A percentile compares a stretch with the other conserved stretches of the same genome.
Conservation (phyloP, 2,797 vertebrate species). For the Epinephelus malabaricus region DNA sequence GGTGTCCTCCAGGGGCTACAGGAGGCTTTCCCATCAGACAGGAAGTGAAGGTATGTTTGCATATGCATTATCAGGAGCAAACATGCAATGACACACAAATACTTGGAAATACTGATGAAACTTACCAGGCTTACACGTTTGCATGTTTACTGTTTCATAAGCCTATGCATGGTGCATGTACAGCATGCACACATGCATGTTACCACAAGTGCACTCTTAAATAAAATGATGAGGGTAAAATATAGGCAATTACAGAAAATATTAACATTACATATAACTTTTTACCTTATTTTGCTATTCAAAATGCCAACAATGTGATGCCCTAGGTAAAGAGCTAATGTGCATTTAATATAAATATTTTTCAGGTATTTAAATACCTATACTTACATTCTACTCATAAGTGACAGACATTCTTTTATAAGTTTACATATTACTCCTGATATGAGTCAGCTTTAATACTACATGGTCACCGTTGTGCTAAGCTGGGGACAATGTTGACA, state of each 20-base stretch:
- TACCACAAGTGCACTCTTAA: not conserved
- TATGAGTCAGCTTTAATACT: slow-evolving; percentile 43
- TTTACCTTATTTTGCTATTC: not conserved
- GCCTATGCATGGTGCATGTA: not conserved
- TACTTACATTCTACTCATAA: not conserved
- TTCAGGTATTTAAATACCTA: not conserved
- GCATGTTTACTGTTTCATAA: slow-evolving; percentile 29
- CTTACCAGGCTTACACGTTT: not conserved
- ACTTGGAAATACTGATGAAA: slow-evolving; percentile 52
- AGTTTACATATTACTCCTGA: not conserved
- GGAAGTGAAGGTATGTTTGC: slow-evolving; percentile 62
- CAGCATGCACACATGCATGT: not conserved
- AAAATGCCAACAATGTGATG: not conserved
- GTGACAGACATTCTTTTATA: not conserved
- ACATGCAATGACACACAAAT: slow-evolving; percentile 42
- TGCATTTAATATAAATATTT: not conserved
- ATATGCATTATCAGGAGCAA: slow-evolving; percentile 44
- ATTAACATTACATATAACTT: not conserved
- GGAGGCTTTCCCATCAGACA: slow-evolving; percentile 43
- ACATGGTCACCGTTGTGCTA: slow-evolving; percentile 40
- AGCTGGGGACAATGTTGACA: slow-evolving; percentile 69
- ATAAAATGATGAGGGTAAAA: not conserved
- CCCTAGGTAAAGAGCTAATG: not conserved
- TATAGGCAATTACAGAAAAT: not conserved
- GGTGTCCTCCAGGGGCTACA: slow-evolving; percentile 15